These are phyloP conservation scores for Adrianichthys oophorus DNA, from an alignment of 2,797 vertebrate species.

Conservation along the genomic window DNA sequence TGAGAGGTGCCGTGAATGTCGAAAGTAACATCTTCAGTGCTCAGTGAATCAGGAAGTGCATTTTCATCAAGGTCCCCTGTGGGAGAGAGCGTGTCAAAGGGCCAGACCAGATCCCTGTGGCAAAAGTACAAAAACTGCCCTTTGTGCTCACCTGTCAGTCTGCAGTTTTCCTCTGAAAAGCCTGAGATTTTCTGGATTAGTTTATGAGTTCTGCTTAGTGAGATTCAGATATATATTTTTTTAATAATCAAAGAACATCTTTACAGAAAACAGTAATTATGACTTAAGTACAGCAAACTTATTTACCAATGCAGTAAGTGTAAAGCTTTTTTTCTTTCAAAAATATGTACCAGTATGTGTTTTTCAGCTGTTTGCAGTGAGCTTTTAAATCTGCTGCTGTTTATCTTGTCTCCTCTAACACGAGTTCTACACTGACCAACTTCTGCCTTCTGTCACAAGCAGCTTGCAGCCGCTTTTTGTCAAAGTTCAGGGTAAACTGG, in stretches of 20 bases:
- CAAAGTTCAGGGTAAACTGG: conserved; percentile 26
- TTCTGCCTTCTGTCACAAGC: conserved; percentile 39
- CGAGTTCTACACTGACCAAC: conserved; percentile 15
- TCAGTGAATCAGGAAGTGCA: conserved; percentile 57
- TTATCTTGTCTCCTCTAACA: conserved; percentile 19
- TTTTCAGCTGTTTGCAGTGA: conserved; percentile 17
- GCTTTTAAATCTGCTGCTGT: conserved; percentile 17
- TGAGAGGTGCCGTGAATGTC: conserved; percentile 31
- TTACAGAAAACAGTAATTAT: too few relatives aligned
- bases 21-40: conserved; percentile 50
- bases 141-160: conserved; percentile 62
- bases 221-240: neutral
- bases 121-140: conserved; percentile 48
- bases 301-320: neutral
- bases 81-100: conserved; percentile 54
- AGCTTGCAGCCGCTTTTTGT: conserved; percentile 35
- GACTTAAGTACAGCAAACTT: too few relatives aligned
- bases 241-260: neutral
- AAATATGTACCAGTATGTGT: conserved; percentile 22
- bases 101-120: conserved; percentile 44
- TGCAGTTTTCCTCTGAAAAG: conserved; percentile 18
- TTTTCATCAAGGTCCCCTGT: conserved; percentile 62
- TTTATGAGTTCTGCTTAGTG: conserved; percentile 21
- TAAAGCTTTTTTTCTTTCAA: neutral
- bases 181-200: conserved; percentile 52